A percentile compares a stretch with the other conserved stretches of the same genome.
phyloP scores from a whole-genome alignment of 2,113 vertebrate genomes.

The Narcine bancroftii region DNA sequence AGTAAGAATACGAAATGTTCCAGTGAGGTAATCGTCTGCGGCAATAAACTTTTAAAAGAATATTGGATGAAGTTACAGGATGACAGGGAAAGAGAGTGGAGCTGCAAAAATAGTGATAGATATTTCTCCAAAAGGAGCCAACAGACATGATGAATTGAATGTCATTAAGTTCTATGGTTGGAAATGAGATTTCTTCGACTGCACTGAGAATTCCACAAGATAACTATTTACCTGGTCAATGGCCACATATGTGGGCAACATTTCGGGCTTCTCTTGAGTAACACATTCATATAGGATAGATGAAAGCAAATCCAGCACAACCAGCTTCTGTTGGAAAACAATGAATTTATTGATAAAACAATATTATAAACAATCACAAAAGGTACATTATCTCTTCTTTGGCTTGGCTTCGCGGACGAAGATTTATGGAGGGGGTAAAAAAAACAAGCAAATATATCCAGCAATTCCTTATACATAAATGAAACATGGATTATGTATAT shows the following conservation, averaged over 20 bases:
- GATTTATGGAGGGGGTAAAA: too few species aligned
- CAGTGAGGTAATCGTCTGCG: not conserved
- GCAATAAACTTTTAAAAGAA: not conserved
- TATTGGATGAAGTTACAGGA: not conserved
- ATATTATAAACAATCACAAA: not conserved
- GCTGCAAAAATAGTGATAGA: not conserved
- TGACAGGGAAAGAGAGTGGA: not conserved
- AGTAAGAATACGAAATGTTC: not conserved
- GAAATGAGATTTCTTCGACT: not conserved
- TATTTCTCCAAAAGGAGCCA: not conserved
- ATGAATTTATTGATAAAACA: not conserved
- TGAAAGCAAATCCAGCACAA: conserved; percentile 78
- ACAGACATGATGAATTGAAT: not conserved
- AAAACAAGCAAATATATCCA: not conserved
- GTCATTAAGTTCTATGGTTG: not conserved
- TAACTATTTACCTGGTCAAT: conserved; percentile 78
- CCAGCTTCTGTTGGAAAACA: conserved; percentile 67
- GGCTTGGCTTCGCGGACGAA: too few species aligned
- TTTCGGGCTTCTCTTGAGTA: conserved; percentile 91
- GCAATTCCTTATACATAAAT: not conserved
- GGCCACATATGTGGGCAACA: conserved; percentile 88
- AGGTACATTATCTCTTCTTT: not conserved
- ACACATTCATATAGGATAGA: conserved; percentile 93
- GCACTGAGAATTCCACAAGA: not conserved
- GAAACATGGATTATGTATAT: not conserved